Percentiles rank a stretch among this genome's conserved stretches.
phyloP scores from a whole-genome alignment of 2,888 invertebrate genomes.

The Drosophila neotestacea region DNA sequence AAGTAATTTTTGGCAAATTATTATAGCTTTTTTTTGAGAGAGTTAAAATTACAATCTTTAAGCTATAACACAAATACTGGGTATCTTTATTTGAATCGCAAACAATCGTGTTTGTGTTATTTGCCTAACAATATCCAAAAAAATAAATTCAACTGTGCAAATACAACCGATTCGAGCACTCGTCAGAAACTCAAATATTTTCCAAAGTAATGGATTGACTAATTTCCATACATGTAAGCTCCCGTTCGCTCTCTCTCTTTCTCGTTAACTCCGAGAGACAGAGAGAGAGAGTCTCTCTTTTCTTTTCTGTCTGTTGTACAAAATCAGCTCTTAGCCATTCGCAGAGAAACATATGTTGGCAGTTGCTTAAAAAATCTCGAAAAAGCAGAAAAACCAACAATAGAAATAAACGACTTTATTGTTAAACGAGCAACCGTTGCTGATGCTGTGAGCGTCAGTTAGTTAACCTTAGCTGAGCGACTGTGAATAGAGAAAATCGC shows the following conservation, averaged over 20 bases:
- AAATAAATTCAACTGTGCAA: slow-evolving; percentile 25
- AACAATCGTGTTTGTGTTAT: slow-evolving; percentile 13
- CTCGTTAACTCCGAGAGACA: too few species aligned
- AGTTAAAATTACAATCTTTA: too few species aligned
- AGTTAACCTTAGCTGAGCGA: slow-evolving; percentile 10
- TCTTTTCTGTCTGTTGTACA: neutral
- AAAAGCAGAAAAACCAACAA: slow-evolving; percentile 19
- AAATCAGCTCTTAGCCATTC: slow-evolving; percentile 34
- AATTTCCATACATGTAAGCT: slow-evolving; percentile 42
- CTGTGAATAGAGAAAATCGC: slow-evolving; percentile 39
- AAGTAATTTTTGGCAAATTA: neutral
- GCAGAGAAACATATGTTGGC: slow-evolving; percentile 1
- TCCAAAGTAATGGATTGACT: slow-evolving; percentile 37
- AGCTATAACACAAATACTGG: neutral
- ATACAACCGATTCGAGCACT: slow-evolving; percentile 14
- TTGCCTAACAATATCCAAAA: slow-evolving; percentile 6
- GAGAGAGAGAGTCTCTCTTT: too few species aligned
- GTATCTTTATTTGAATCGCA: slow-evolving; percentile 10
- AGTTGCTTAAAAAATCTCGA: slow-evolving; percentile 25
- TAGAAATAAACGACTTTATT: slow-evolving; percentile 12
- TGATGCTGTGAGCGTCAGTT: slow-evolving; percentile 40
- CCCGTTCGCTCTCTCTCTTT: neutral
- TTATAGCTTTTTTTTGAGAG: too few species aligned
- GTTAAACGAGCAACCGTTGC: slow-evolving; percentile 22
- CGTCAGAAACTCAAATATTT: slow-evolving; percentile 47